Conservation (phyloP, 2,113 vertebrate species). For the Gnathonemus longibarbis region DNA sequence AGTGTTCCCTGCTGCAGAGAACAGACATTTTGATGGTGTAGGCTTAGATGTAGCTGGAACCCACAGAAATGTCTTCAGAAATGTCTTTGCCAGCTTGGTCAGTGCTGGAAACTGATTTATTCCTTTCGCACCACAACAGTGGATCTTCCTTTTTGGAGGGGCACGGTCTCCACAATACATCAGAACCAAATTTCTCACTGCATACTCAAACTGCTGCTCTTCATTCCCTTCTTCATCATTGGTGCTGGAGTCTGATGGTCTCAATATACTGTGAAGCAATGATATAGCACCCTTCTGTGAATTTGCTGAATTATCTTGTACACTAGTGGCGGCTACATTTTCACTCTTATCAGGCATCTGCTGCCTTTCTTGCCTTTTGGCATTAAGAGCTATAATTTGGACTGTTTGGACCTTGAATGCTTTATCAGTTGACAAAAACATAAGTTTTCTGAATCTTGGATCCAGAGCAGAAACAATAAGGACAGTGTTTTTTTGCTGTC, state of each 20-base stretch:
- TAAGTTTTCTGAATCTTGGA: not conserved
- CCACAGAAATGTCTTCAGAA: not conserved
- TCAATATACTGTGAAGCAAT: not conserved
- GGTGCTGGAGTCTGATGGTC: not conserved
- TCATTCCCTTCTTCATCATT: not conserved
- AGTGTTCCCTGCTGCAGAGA: slow-evolving; percentile 20
- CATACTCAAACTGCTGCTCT: not conserved
- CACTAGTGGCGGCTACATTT: not conserved
- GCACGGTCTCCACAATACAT: not conserved
- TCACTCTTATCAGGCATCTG: not conserved
- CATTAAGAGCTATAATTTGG: not conserved
- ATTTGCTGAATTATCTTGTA: not conserved
- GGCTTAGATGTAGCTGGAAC: slow-evolving; percentile 19
- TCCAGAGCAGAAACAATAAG: not conserved
- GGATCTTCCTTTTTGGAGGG: not conserved
- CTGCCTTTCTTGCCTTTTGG: not conserved
- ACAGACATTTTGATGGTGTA: slow-evolving; percentile 20
- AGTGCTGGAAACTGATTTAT: slow-evolving; percentile 17
- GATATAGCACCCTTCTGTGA: not conserved
- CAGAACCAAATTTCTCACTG: not conserved
- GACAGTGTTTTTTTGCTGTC: not conserved
- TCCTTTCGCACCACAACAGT: slow-evolving; percentile 15
- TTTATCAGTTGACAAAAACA: not conserved
- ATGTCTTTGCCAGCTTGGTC: slow-evolving; percentile 15
- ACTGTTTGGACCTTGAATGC: not conserved